phyloP scores from a whole-genome alignment of 2,113 vertebrate species.

The Corythoichthys haematopterus region DNA sequence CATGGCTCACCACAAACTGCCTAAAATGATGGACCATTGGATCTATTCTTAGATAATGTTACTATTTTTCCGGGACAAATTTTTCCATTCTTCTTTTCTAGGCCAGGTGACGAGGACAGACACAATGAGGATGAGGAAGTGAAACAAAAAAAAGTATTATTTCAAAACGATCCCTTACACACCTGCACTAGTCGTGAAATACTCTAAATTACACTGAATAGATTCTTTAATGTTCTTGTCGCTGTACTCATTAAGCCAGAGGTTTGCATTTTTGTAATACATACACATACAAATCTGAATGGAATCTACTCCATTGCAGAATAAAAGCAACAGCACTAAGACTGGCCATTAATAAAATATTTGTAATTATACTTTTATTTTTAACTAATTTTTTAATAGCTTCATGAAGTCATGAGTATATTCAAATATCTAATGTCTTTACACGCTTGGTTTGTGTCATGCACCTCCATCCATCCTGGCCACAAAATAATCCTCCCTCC shows the following conservation, averaged over 20 bases:
- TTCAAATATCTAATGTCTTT: background rate
- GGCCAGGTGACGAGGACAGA: slow-evolving; percentile 35
- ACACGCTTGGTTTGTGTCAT: background rate
- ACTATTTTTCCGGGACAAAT: slow-evolving; percentile 27
- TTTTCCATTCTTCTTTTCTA: background rate
- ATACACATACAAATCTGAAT: background rate
- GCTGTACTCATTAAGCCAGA: background rate
- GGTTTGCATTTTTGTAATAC: background rate
- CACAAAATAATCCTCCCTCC: slow-evolving; percentile 19
- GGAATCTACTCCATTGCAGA: background rate
- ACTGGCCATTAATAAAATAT: background rate
- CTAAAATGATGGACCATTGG: slow-evolving; percentile 17
- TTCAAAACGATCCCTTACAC: background rate
- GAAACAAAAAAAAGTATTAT: slow-evolving; percentile 5
- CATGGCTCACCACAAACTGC: slow-evolving; percentile 18
- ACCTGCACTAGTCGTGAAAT: background rate
- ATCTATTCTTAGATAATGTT: slow-evolving; percentile 48
- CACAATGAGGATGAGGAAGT: slow-evolving; percentile 4
- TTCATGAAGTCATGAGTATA: background rate
- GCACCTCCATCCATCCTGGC: background rate
- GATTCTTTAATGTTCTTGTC: background rate
- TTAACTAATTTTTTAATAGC: no score
- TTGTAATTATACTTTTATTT: background rate
- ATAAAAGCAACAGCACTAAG: background rate
- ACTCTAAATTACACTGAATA: no score